Percentiles rank a stretch among this genome's conserved stretches.
These are phyloP conservation scores for Zosterops pallidus DNA, from an alignment of 2,113 vertebrate species.

Conservation along the genomic window DNA sequence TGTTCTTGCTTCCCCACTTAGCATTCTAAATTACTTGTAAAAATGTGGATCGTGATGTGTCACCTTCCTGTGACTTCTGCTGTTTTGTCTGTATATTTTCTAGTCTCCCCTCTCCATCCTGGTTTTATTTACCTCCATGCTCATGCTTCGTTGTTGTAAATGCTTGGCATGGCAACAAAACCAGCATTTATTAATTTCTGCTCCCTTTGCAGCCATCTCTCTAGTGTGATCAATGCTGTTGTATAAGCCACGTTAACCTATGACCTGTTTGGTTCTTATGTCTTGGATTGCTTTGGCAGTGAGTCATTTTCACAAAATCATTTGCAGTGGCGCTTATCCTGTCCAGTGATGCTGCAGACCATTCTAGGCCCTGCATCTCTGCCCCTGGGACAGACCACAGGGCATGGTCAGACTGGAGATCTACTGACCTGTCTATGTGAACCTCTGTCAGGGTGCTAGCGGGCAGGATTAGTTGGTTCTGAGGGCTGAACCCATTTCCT, in stretches of 20 bases:
- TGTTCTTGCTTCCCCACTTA: no score
- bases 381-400: not conserved
- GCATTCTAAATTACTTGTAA: no score
- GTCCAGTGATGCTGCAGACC: fast-evolving
- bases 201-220: not conserved
- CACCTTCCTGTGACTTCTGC: no score
- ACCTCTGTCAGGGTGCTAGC: not conserved
- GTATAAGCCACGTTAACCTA: not conserved
- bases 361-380: not conserved
- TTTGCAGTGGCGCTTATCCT: not conserved
- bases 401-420: not conserved
- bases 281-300: not conserved
- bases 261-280: not conserved
- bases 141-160: no score
- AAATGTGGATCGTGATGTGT: no score
- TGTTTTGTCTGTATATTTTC: no score
- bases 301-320: not conserved
- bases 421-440: fast-evolving
- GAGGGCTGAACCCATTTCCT: not conserved
- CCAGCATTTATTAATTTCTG: not conserved
- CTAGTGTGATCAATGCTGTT: not conserved
- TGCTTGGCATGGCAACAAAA: not conserved
- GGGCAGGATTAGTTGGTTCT: not conserved
- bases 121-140: no score
- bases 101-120: no score